Evolutionary conservation across 2,113 vertebrate genomes (phyloP).

Genomic region (Channa argus): DNA sequence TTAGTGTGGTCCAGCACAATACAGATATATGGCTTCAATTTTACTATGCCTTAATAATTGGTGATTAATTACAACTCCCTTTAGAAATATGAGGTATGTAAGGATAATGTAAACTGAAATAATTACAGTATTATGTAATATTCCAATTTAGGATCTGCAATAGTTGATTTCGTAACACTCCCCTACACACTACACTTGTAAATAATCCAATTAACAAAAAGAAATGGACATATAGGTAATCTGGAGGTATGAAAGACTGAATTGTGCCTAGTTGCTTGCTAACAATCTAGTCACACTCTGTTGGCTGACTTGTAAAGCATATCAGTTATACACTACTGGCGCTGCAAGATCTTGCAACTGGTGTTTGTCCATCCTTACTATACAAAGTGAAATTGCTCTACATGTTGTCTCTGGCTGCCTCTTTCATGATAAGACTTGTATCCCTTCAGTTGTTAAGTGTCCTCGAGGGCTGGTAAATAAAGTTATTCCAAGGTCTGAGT

Average conservation of each 20-base stretch:
- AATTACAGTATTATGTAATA: not conserved
- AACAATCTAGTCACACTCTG: too few species aligned
- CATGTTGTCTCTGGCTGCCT: not conserved
- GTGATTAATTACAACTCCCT: not conserved
- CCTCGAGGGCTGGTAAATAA: too few species aligned
- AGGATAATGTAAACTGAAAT: not conserved
- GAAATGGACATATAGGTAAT: not conserved
- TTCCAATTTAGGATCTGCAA: too few species aligned
- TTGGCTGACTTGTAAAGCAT: not conserved
- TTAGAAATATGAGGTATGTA: not conserved
- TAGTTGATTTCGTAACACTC: too few species aligned
- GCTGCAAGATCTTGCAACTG: not conserved
- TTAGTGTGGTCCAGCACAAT: too few species aligned
- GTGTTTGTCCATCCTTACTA: not conserved
- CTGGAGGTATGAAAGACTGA: not conserved
- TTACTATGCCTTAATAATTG: not conserved
- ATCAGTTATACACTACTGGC: not conserved
- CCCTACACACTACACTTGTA: too few species aligned
- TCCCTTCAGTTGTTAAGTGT: too few species aligned
- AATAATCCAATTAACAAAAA: slow-evolving; percentile 7
- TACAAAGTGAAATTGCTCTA: not conserved
- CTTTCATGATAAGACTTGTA: too few species aligned
- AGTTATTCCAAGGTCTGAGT: not conserved
- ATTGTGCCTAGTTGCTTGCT: too few species aligned
- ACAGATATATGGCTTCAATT: not conserved